Percentiles rank a stretch among this genome's conserved stretches.
Conservation (phyloP, 1,140 invertebrate species). For the Cydia pomonella region DNA sequence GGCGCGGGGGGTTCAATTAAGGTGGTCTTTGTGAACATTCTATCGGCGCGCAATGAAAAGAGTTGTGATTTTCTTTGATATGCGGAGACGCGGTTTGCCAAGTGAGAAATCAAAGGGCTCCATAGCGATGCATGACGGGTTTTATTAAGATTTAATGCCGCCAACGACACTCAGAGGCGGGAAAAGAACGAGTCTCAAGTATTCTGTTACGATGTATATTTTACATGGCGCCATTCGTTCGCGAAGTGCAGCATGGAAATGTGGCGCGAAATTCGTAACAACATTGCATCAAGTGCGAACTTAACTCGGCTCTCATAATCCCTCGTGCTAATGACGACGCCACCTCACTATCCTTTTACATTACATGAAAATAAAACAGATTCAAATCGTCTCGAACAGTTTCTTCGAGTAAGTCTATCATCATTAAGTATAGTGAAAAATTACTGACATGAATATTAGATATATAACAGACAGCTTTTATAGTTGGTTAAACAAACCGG, state of each 20-base stretch:
- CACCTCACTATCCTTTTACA: not conserved
- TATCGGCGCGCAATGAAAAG: constrained; percentile 79
- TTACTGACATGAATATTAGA: too few species aligned
- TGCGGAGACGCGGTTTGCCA: constrained; percentile 76
- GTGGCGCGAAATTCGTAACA: constrained; percentile 28
- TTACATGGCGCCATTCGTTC: constrained; percentile 73
- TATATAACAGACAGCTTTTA: too few species aligned
- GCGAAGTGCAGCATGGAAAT: constrained; percentile 55
- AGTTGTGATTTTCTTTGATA: constrained; percentile 81
- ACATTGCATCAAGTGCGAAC: constrained; percentile 8
- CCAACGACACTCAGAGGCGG: constrained; percentile 77
- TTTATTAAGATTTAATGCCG: constrained; percentile 80
- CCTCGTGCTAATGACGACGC: constrained; percentile 1
- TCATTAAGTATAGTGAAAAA: too few species aligned
- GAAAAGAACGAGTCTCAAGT: constrained; percentile 79
- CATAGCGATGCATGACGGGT: constrained; percentile 75
- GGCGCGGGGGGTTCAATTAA: constrained; percentile 72
- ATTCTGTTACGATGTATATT: constrained; percentile 68
- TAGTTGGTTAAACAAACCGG: too few species aligned
- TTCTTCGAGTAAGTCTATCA: too few species aligned
- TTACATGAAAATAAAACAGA: not conserved
- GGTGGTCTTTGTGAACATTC: constrained; percentile 75
- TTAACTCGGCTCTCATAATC: constrained; percentile 16
- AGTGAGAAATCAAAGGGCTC: constrained; percentile 79
- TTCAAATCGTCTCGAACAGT: not conserved